Evolutionary conservation across 2,888 invertebrate species (phyloP).

Genomic region (Drosophila phalerata): DNA sequence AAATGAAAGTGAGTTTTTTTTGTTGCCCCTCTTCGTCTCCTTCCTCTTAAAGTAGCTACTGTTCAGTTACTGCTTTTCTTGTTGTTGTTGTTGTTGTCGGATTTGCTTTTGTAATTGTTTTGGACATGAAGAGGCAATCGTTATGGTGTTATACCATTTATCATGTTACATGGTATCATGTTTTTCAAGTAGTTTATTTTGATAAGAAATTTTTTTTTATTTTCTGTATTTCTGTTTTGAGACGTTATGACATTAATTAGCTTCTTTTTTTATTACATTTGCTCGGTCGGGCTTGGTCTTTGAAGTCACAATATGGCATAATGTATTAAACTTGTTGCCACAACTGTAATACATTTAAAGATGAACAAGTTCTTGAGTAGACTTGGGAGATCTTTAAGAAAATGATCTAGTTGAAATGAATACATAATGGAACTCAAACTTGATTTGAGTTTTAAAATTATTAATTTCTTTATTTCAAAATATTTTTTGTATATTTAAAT

Average conservation of each 20-base stretch:
- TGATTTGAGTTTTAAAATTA: too few relatives aligned
- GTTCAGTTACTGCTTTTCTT: constrained; percentile 5
- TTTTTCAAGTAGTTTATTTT: constrained; percentile 36
- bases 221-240: not conserved
- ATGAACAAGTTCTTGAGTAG: not conserved
- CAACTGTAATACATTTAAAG: not conserved
- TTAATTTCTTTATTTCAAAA: too few relatives aligned
- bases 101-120: constrained; percentile 59
- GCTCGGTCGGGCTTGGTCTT: not conserved
- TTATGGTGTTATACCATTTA: constrained; percentile 52
- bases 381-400: not conserved
- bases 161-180: constrained; percentile 46
- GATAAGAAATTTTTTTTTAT: constrained; percentile 23
- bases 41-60: constrained; percentile 7
- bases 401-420: too few relatives aligned
- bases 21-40: not conserved
- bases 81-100: constrained; percentile 22
- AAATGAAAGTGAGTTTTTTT: constrained; percentile 63
- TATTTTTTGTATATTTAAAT: too few relatives aligned
- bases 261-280: constrained; percentile 11
- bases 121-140: constrained; percentile 28
- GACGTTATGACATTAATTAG: constrained; percentile 40
- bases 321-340: not conserved
- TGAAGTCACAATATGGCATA: constrained; percentile 9
- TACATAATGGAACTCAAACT: too few relatives aligned